These are phyloP conservation scores for Paralvinella palmiformis DNA, from an alignment of 1,140 invertebrate species.

Conservation along the genomic window DNA sequence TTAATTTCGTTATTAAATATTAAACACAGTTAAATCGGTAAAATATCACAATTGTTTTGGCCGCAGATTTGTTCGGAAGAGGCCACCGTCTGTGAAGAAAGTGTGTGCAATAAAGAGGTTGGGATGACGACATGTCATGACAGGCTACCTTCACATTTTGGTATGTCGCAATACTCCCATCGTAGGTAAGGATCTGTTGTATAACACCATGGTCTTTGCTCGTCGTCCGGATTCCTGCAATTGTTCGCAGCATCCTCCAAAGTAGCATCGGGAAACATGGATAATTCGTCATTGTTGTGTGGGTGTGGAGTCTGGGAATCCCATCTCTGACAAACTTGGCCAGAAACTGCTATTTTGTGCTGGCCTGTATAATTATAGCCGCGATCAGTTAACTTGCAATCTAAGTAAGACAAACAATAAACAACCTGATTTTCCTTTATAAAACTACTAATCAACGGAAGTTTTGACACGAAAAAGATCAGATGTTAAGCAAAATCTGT, in stretches of 20 bases:
- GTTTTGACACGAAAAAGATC: neutral
- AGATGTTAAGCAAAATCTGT: neutral
- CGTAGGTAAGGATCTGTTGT: slow-evolving; percentile 47
- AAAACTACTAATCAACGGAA: neutral
- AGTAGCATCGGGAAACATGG: neutral
- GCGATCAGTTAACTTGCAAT: neutral
- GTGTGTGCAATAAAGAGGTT: too few relatives aligned
- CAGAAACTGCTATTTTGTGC: slow-evolving; percentile 21
- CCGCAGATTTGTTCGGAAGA: too few relatives aligned
- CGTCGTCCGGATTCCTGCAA: slow-evolving; percentile 17
- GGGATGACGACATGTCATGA: too few relatives aligned
- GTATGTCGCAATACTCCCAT: slow-evolving; percentile 40
- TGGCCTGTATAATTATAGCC: neutral
- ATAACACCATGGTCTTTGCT: slow-evolving; percentile 18
- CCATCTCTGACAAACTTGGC: slow-evolving; percentile 23
- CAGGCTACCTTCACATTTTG: slow-evolving; percentile 13
- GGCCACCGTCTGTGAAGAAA: too few relatives aligned
- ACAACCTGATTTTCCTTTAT: neutral
- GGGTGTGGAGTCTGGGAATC: slow-evolving; percentile 22
- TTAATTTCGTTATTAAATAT: too few relatives aligned
- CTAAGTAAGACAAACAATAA: neutral
- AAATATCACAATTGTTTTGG: too few relatives aligned
- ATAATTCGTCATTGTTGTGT: slow-evolving; percentile 1
- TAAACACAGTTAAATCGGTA: too few relatives aligned
- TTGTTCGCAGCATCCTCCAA: slow-evolving; percentile 11